These are phyloP conservation scores for Galerucella nymphaeae DNA, from an alignment of 2,888 invertebrate genomes.

Conservation along the genomic window DNA sequence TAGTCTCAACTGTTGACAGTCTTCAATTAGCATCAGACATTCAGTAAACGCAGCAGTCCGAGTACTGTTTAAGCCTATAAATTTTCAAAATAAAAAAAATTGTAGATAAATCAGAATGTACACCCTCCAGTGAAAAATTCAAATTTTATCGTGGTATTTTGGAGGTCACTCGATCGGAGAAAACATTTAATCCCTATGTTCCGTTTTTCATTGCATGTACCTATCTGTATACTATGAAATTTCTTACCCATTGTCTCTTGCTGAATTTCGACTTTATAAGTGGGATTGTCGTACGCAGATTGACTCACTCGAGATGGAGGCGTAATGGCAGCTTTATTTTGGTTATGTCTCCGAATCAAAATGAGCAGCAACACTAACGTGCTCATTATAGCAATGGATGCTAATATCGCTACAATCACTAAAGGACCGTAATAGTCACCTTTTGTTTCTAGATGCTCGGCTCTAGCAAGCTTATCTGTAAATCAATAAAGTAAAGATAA, in stretches of 20 bases:
- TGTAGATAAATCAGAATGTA: too few relatives aligned
- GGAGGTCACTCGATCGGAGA: too few relatives aligned
- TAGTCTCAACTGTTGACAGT: too few relatives aligned
- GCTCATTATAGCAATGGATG: conserved; percentile 85
- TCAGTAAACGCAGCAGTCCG: too few relatives aligned
- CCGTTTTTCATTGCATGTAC: too few relatives aligned
- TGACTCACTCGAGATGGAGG: conserved; percentile 78
- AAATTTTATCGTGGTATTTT: too few relatives aligned
- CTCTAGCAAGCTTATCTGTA: conserved; percentile 64
- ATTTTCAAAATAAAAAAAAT: too few relatives aligned
- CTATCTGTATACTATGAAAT: background rate
- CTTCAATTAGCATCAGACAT: too few relatives aligned
- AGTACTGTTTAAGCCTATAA: too few relatives aligned
- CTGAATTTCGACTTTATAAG: conserved; percentile 93
- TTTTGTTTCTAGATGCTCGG: conserved; percentile 68
- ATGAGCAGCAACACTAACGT: conserved; percentile 83
- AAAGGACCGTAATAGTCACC: conserved; percentile 90
- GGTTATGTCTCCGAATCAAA: conserved; percentile 77
- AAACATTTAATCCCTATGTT: too few relatives aligned
- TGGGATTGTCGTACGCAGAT: conserved; percentile 93
- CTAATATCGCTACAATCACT: conserved; percentile 88
- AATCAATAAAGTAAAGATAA: conserved; percentile 23
- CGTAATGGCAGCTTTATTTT: conserved; percentile 82
- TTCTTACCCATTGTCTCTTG: conserved; percentile 89
- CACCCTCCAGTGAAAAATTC: too few relatives aligned